These are phyloP conservation scores for Pteronotus mesoamericanus DNA, from an alignment of 2,797 vertebrate species.

Conservation along the genomic window DNA sequence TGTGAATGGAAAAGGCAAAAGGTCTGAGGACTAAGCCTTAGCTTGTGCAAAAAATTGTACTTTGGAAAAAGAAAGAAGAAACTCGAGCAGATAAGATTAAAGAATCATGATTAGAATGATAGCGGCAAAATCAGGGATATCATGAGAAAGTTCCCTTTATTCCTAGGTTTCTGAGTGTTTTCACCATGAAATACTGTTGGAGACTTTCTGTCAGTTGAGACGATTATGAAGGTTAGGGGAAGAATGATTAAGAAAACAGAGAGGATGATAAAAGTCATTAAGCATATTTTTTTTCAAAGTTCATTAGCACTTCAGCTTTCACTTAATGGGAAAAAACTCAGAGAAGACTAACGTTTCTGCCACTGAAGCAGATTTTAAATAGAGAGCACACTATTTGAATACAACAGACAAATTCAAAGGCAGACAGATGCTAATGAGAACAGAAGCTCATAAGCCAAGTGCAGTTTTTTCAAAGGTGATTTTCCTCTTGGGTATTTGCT, in stretches of 20 bases:
- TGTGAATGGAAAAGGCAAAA: not conserved
- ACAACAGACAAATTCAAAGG: not conserved
- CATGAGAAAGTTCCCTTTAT: not conserved
- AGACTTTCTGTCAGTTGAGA: not conserved
- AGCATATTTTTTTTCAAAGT: not conserved
- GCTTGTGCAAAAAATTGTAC: not conserved
- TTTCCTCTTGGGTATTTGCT: not conserved
- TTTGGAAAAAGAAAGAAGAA: not conserved
- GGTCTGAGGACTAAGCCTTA: not conserved
- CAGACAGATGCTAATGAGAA: not conserved
- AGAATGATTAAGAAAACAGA: not conserved
- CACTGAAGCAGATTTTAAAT: not conserved
- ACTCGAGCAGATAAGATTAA: not conserved
- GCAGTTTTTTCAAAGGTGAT: not conserved
- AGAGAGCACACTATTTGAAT: not conserved
- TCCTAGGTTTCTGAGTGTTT: not conserved
- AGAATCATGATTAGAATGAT: not conserved
- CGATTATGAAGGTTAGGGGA: not conserved
- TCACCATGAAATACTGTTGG: not conserved
- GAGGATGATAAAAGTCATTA: not conserved
- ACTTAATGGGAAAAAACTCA: not conserved
- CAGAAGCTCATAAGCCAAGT: not conserved
- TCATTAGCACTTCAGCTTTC: not conserved
- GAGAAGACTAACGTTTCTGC: not conserved
- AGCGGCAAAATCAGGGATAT: not conserved